Evolutionary conservation across 2,888 invertebrate genomes (phyloP).

Genomic region (Homarus gammarus): DNA sequence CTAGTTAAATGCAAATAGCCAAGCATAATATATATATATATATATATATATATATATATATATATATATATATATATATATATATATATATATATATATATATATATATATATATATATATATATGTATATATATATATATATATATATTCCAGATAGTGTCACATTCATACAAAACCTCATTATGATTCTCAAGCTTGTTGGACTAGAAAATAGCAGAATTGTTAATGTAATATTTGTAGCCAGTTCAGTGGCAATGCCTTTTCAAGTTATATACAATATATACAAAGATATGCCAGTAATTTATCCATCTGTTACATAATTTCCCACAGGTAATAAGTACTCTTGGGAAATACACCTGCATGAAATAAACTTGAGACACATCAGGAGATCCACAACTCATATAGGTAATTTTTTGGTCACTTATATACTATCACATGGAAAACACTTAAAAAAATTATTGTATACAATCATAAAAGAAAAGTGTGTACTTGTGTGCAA

Average conservation of each 20-base stretch:
- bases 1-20: not conserved
- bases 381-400: slow-evolving; percentile 21
- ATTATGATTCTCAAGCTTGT: not conserved
- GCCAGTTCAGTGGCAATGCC: slow-evolving; percentile 14
- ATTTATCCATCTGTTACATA: not conserved
- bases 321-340: not conserved
- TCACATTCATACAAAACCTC: slow-evolving; percentile 5
- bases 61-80: no score
- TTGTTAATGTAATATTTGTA: slow-evolving; percentile 17
- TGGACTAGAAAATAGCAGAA: slow-evolving; percentile 37
- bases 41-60: no score
- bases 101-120: no score
- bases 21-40: not conserved
- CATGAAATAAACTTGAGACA: not conserved
- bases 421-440: slow-evolving; percentile 13
- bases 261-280: slow-evolving; percentile 33
- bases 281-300: slow-evolving; percentile 30
- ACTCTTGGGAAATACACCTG: not conserved
- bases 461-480: not conserved
- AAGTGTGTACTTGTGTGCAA: slow-evolving; percentile 27
- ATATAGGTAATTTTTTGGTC: not conserved
- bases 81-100: no score
- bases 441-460: not conserved
- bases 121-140: no score
- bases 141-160: not conserved